A percentile compares a stretch with the other conserved stretches of the same genome.
Evolutionary conservation across 1,140 invertebrate genomes (phyloP).

Genomic region (Homalodisca vitripennis): DNA sequence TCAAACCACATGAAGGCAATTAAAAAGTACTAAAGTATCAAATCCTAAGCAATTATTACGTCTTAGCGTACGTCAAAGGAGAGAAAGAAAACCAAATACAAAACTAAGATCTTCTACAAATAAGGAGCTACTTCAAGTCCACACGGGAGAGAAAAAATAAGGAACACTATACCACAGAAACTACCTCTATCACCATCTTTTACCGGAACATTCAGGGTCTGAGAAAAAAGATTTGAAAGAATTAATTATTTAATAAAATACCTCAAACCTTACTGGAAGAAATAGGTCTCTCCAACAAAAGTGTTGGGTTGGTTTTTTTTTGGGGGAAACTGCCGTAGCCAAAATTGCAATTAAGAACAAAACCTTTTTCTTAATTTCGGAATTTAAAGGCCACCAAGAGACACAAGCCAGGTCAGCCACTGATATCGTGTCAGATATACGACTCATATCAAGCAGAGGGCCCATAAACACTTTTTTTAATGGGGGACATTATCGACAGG

Average conservation of each 20-base stretch:
- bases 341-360: constrained; percentile 6
- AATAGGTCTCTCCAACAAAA: constrained; percentile 2
- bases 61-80: too few relatives aligned
- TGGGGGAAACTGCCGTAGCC: neutral
- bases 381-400: neutral
- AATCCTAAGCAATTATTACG: too few relatives aligned
- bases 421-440: neutral
- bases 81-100: too few relatives aligned
- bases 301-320: constrained; percentile 5
- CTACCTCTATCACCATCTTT: constrained; percentile 5
- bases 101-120: too few relatives aligned
- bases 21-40: too few relatives aligned
- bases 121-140: too few relatives aligned
- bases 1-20: too few relatives aligned
- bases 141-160: too few relatives aligned
- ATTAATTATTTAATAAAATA: neutral
- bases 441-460: too few relatives aligned
- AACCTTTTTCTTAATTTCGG: neutral
- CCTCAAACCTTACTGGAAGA: neutral
- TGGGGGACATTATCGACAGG: too few relatives aligned
- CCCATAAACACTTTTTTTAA: too few relatives aligned
- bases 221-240: constrained; percentile 5
- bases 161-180: too few relatives aligned
- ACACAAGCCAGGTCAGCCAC: neutral
- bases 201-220: constrained; percentile 3